Base-by-base conservation (phyloP, 2,113 vertebrate genomes). In the Xenotilapia caudafasciata region DNA sequence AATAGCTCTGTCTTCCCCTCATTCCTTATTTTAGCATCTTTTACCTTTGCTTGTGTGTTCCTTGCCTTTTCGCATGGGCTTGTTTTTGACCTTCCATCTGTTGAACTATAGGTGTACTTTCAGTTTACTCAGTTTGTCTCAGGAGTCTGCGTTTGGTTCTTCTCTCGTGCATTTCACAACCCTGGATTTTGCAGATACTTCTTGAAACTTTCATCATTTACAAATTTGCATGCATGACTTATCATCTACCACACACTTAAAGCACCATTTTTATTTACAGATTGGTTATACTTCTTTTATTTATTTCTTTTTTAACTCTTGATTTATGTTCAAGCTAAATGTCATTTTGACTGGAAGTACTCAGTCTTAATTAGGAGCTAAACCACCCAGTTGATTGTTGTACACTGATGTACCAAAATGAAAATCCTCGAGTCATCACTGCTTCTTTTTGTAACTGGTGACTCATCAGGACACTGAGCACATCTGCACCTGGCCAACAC, bases 371-470 rank as follows among this genome's bases (percentile, higher is more conserved):
- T 86, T 88, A 87, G 80, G 84, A 91, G 51, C 79, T 86, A 89
- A 83, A 83, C 38, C 31, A 42, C 75, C 49, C 42, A 21, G 38
- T 54, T 90, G 77, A 86, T 84, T 88, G 60, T 75, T 73, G 19
- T 68, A 85, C 53, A 87, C 84, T 90, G 55, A 45, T 90, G 83
- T 87, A 79, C 51, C 11, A 56, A 49, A 31, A 79, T 83, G 42
- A 84, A 87, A 91, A 90, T 86, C 83, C 89, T 83, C 85, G 55
- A 90, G 56, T 89, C 79, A 56, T 83, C 55, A 81, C 42, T 81
- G 55, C 60, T 79, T 90, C 86, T 89, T 88, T 81, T 87, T 77
- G 45, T 17, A 79, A 55, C 1, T 6, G 54, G 42, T 85, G 79
- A 89, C 85, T 91, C 77, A 84, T 83, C 28, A 49, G 84, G 81